These are phyloP conservation scores for Drosophila anceps DNA, from an alignment of 2,888 invertebrate species.

Conservation along the genomic window DNA sequence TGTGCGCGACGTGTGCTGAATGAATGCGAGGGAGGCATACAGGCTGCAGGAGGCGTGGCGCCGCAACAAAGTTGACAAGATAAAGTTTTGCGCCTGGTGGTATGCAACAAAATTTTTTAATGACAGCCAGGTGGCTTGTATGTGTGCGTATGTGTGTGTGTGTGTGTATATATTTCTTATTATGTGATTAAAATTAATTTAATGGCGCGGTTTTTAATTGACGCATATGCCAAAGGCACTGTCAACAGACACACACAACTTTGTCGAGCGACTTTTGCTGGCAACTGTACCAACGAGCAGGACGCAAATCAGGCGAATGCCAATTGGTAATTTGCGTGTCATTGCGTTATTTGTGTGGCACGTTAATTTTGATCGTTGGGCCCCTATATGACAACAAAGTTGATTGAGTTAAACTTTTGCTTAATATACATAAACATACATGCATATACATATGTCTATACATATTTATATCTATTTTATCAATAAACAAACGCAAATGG, in stretches of 20 bases:
- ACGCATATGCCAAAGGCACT: conserved; percentile 62
- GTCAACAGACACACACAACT: conserved; percentile 23
- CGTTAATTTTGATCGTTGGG: conserved; percentile 20
- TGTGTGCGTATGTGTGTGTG: conserved; percentile 18
- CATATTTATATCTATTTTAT: conserved; percentile 60
- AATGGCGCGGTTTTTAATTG: conserved; percentile 82
- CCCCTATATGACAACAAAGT: conserved; percentile 22
- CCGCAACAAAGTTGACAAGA: conserved; percentile 75
- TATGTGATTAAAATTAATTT: conserved; percentile 83
- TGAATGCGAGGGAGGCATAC: neutral
- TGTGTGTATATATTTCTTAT: conserved; percentile 67
- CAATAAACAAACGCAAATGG: conserved; percentile 57
- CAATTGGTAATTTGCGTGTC: conserved; percentile 75
- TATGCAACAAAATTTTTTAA: conserved; percentile 76
- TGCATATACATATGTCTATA: neutral
- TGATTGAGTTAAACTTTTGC: conserved; percentile 56
- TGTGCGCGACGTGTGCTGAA: conserved; percentile 13
- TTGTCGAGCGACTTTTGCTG: conserved; percentile 36
- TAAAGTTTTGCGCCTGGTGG: conserved; percentile 76
- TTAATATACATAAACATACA: neutral
- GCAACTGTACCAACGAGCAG: conserved; percentile 42
- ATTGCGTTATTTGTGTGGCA: conserved; percentile 66
- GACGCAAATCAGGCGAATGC: conserved; percentile 63
- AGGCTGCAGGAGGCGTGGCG: conserved; percentile 22
- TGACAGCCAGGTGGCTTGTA: conserved; percentile 72